These are phyloP conservation scores for Graphium colonna DNA, from an alignment of 2,888 invertebrate species.

Conservation along the genomic window DNA sequence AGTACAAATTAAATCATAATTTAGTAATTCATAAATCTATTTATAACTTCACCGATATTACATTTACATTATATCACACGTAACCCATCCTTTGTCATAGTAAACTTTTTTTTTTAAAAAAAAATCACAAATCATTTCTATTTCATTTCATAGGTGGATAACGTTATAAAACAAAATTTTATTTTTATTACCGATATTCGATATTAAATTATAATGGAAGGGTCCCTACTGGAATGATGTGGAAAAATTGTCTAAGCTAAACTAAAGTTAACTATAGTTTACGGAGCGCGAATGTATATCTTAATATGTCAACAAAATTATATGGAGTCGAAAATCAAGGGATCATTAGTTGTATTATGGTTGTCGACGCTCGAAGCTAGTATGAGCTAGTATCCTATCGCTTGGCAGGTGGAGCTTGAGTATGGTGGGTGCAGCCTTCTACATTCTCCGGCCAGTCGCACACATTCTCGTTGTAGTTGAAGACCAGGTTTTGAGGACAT, in stretches of 20 bases:
- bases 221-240: conserved; percentile 1
- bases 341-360: neutral
- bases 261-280: conserved; percentile 1
- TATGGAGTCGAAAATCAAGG: conserved; percentile 1
- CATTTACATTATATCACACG: conserved; percentile 75
- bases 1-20: conserved; percentile 30
- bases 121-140: conserved; percentile 25
- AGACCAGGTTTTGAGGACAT: conserved; percentile 94
- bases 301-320: conserved; percentile 8
- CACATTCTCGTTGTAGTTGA: conserved; percentile 95
- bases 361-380: conserved; percentile 27
- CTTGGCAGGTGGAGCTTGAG: conserved; percentile 70
- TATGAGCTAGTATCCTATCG: conserved; percentile 47
- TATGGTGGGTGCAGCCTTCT: conserved; percentile 85
- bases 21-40: conserved; percentile 23
- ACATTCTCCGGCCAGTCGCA: conserved; percentile 98
- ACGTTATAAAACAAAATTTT: neutral
- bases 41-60: conserved; percentile 45
- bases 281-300: neutral
- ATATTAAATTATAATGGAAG: conserved; percentile 30
- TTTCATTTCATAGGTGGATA: conserved; percentile 31
- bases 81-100: conserved; percentile 47
- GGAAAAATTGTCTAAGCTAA: conserved; percentile 5
- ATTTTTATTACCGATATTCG: conserved; percentile 13
- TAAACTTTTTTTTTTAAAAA: conserved; percentile 31